Evolutionary conservation across 2,113 vertebrate species (phyloP).

Genomic region (Mesoclemmys tuberculata): DNA sequence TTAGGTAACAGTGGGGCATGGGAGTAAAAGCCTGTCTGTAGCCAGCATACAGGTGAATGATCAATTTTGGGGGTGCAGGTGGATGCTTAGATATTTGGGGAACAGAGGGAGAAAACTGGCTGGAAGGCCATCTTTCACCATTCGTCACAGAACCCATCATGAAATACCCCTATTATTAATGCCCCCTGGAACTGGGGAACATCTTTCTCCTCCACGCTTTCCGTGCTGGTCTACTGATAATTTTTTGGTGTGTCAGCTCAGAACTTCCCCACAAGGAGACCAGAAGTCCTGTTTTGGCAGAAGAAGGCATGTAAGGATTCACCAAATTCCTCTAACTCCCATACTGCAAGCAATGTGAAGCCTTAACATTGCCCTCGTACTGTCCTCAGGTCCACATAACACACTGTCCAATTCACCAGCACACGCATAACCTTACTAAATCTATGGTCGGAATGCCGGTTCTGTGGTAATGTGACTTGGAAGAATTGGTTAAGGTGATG

Average conservation of each 20-base stretch:
- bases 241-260: neutral
- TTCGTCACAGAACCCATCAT: neutral
- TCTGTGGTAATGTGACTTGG: neutral
- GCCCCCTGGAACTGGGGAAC: neutral
- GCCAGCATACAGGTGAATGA: neutral
- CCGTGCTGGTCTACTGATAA: neutral
- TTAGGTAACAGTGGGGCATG: neutral
- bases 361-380: rapidly evolving
- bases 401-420: neutral
- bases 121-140: neutral
- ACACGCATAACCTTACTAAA: neutral
- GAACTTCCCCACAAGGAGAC: neutral
- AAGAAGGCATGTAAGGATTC: neutral
- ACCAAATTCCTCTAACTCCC: neutral
- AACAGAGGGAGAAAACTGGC: neutral
- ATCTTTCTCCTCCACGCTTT: neutral
- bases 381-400: neutral
- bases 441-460: neutral
- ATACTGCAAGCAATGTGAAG: neutral
- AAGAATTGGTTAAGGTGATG: neutral
- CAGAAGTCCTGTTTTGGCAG: neutral
- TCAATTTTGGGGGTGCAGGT: neutral
- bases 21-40: neutral
- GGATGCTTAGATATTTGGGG: neutral
- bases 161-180: neutral